Base-by-base conservation (phyloP, 2,888 invertebrate species). In the Merodon equestris region DNA sequence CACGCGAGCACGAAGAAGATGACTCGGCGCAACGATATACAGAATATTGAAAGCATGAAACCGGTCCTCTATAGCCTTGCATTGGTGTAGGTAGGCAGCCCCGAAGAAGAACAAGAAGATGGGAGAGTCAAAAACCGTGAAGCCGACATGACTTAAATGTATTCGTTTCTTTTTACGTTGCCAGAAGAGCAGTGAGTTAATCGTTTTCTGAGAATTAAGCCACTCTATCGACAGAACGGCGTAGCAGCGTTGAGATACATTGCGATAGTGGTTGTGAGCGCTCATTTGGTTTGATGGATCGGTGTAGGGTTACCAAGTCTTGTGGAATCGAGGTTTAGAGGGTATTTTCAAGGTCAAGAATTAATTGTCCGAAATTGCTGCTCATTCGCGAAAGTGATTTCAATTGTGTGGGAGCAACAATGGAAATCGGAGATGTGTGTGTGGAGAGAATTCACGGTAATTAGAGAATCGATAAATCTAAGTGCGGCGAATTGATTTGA, bases 271-370 rank as follows among this genome's bases (percentile, higher is more conserved):
- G 27, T 27, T 63, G 15, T 40, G 19, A 13, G 19, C 40, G 7
- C 44, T 67, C 17, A 13, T 27, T 47, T 19, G 12, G 66, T 27
- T 27, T 27, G 27, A 27, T 27, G 2, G 27, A 2, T 27, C 27
- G 7, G 47, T 53, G 48, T 71, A 76, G 75, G 71, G 75, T 71
- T 76, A 76, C 58, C 64, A 71, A 71, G 53, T 58, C 50, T 19
- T 48, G 44, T 53, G 15, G 38, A 70, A 54, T 47, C 19, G 17
- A 36, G 44, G 3, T 17, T 58, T 64, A 40, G 27, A 56, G 53
- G 70, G 48, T 36, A 76, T 44, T 44, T 60, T 70, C 71, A 76
- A 66, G 75, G 75, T 76, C 71, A 76, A 71, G 44, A 58, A 19
- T 19, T 48, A 76, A 50, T n/a, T 48, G 42, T 64, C 27, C 48